These are phyloP conservation scores for Thymelicus sylvestris DNA, from an alignment of 2,888 invertebrate genomes.

Conservation along the genomic window DNA sequence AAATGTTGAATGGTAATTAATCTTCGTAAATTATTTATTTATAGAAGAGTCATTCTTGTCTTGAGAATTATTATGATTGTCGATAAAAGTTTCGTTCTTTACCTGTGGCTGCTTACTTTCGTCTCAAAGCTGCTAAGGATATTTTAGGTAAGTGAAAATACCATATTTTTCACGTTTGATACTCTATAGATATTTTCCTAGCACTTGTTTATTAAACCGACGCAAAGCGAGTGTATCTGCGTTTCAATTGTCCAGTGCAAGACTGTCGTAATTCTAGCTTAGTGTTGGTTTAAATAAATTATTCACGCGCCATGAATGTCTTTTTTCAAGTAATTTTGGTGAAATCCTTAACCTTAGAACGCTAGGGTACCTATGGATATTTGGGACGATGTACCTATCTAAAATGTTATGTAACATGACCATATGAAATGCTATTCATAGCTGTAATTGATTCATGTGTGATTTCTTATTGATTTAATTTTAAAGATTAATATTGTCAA, in stretches of 20 bases:
- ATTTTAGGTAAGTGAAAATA: slow-evolving; percentile 20
- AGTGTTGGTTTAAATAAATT: slow-evolving; percentile 5
- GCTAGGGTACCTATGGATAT: background rate
- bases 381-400: background rate
- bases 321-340: background rate
- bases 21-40: background rate
- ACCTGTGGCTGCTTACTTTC: background rate
- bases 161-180: slow-evolving; percentile 9
- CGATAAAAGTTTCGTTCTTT: background rate
- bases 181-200: background rate
- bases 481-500: no score
- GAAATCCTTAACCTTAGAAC: background rate
- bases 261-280: background rate
- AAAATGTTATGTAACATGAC: no score
- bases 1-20: background rate
- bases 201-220: background rate
- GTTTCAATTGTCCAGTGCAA: background rate
- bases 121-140: slow-evolving; percentile 14
- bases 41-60: background rate
- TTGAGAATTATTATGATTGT: background rate
- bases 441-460: no score
- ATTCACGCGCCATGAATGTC: background rate
- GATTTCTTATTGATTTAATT: no score
- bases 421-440: no score
- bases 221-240: background rate